Evolutionary conservation across 2,113 vertebrate species (phyloP).

Genomic region (Meles meles): DNA sequence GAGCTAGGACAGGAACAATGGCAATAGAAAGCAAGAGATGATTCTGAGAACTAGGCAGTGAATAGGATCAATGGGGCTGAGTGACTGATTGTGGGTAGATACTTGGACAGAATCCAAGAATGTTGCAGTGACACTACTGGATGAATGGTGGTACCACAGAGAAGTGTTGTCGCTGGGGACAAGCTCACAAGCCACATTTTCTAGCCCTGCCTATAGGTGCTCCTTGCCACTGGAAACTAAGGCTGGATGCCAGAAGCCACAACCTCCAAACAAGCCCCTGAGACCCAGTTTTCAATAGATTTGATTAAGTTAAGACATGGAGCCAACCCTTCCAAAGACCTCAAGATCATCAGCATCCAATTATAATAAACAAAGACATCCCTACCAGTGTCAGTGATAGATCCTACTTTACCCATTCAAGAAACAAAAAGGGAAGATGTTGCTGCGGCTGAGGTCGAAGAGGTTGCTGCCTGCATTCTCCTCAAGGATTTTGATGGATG

Average conservation of each 20-base stretch:
- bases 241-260: neutral
- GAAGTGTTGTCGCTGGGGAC: neutral
- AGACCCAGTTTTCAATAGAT: neutral
- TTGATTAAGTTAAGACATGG: neutral
- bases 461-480: no score
- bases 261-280: neutral
- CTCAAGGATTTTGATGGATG: no score
- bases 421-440: neutral
- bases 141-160: neutral
- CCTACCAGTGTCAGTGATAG: neutral
- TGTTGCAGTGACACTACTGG: neutral
- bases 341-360: neutral
- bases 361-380: neutral
- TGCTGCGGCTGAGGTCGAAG: no score
- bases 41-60: neutral
- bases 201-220: neutral
- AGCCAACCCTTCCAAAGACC: neutral
- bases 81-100: neutral
- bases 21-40: neutral
- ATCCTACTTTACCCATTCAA: neutral
- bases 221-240: neutral
- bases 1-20: neutral
- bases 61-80: neutral
- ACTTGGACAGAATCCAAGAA: neutral
- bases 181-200: neutral